Evolutionary conservation across 2,888 invertebrate genomes (phyloP).

Genomic region (Apamea sordens): DNA sequence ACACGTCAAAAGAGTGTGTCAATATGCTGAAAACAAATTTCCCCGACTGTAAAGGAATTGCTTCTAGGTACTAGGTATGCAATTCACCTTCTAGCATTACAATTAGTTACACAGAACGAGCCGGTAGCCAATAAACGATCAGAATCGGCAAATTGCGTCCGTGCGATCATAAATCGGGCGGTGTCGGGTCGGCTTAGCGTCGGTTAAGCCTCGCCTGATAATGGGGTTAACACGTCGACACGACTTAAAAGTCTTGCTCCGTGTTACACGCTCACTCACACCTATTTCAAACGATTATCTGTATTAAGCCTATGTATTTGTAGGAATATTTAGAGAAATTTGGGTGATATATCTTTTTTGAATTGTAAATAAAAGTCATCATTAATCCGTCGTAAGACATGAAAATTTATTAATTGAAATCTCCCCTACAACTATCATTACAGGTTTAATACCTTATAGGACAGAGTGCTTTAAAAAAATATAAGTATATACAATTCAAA

Average conservation of each 20-base stretch:
- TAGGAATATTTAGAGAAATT: conserved; percentile 7
- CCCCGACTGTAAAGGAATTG: neutral
- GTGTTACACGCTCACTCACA: conserved; percentile 53
- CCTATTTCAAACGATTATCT: conserved; percentile 55
- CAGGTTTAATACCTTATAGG: too few relatives aligned
- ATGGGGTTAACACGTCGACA: conserved; percentile 86
- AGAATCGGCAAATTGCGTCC: conserved; percentile 84
- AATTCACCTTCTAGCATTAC: conserved; percentile 29
- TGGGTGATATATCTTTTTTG: neutral
- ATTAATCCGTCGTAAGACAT: neutral
- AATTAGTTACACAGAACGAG: conserved; percentile 61
- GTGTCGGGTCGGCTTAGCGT: conserved; percentile 82
- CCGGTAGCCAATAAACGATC: conserved; percentile 85
- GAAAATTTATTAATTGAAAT: neutral
- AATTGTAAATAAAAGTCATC: neutral
- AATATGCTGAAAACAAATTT: neutral
- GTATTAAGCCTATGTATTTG: conserved; percentile 36
- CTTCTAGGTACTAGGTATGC: neutral
- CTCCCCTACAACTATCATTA: neutral
- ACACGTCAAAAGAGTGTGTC: neutral
- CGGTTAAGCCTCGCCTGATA: conserved; percentile 81
- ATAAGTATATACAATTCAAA: neutral
- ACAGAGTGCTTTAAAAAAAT: neutral
- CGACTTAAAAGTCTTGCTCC: conserved; percentile 80
- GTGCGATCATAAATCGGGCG: conserved; percentile 85